Base-by-base conservation (phyloP, 2,113 vertebrate species). In the Pluvialis apricaria region DNA sequence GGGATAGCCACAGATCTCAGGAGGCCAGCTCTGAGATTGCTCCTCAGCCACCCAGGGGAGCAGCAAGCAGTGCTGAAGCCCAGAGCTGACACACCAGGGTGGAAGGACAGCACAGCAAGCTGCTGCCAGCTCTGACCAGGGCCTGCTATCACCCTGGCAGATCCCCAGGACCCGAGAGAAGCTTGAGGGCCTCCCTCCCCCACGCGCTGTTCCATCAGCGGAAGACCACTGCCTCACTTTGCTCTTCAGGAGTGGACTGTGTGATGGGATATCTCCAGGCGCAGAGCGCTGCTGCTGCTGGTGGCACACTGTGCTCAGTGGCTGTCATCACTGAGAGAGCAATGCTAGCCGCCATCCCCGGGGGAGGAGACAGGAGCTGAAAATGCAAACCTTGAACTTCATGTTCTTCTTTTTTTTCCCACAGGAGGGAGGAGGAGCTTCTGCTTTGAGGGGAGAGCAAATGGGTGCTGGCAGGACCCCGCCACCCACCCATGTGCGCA, bases 221-320 rank as follows among this genome's bases (percentile, higher is more conserved):
- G 72, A 13, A 65, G 72, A 17, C 3, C 29, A 29, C 5, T 24
- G 31, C 24, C 40, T 28, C 0, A 0, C 4, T 2, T 32, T 28
- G 70, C 38, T 72, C 29, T 26, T 36, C 42, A 3, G 6, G 24
- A 32, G n/a, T 0, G 8, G 52, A 13, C 5, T 5, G 10, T 3
- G 2, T 10, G 32, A 40, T 3, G 7, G 69, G 28, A 40, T 51
- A 42, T 45, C 61, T 57, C 17, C 0, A 0, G 38, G 42, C 0
- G 1, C 61, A 34, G 61, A 94, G 79, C 2, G 1, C 16, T 13
- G 49, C 20, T 5, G 62, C 12, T 1, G 6, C 45, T 68, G 86
- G 21, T 68, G 86, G 21, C 44, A 12, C 2, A 5, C 21, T 54
- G 24, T 52, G 20, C 52, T 55, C 4, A 14, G 47, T 3, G 3